Conservation (phyloP, 2,888 invertebrate species). For the Drosophila formosana region DNA sequence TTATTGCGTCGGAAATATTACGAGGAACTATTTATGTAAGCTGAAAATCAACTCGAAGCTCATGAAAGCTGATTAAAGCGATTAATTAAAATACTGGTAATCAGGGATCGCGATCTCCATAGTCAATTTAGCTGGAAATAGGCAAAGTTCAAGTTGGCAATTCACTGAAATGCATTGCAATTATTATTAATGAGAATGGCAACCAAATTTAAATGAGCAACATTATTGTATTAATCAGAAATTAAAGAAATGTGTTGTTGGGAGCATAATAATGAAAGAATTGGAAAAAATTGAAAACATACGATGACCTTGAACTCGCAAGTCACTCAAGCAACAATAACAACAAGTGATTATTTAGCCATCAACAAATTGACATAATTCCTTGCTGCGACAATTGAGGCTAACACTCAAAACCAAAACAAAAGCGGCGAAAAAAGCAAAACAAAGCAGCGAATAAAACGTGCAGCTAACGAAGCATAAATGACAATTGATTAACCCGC, state of each 20-base stretch:
- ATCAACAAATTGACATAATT: constrained; percentile 68
- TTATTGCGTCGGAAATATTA: constrained; percentile 7
- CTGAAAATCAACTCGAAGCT: neutral
- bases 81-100: constrained; percentile 4
- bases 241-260: constrained; percentile 4
- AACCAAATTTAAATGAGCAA: too few relatives aligned
- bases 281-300: neutral
- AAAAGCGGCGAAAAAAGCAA: constrained; percentile 21
- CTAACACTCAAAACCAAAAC: constrained; percentile 40
- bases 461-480: constrained; percentile 73
- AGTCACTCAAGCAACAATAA: constrained; percentile 40
- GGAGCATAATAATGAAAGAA: constrained; percentile 7
- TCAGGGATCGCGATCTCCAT: neutral
- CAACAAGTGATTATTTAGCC: constrained; percentile 56
- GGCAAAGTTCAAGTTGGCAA: neutral
- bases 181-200: too few relatives aligned
- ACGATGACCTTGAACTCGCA: constrained; percentile 67
- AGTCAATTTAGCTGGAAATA: neutral
- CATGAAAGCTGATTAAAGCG: neutral
- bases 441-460: constrained; percentile 44
- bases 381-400: constrained; percentile 35
- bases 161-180: neutral
- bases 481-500: constrained; percentile 66
- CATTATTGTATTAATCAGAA: neutral
- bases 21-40: constrained; percentile 1